Evolutionary conservation across 1,140 invertebrate genomes (phyloP), one percentile per base, ranked within the genome.

Genomic region (Philopotamus ludificatus): DNA sequence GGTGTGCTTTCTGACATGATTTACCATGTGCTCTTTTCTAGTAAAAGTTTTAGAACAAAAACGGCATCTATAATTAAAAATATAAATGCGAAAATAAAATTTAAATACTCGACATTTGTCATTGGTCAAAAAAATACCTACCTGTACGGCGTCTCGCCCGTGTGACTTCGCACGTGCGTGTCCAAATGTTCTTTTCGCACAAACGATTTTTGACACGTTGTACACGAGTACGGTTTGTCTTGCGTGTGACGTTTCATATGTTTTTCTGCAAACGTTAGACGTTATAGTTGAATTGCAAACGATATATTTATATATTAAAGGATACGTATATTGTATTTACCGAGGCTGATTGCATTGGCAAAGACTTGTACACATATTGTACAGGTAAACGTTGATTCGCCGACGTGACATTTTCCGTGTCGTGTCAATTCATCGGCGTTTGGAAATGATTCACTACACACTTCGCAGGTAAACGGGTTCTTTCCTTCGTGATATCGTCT

Each of bases 1-100:
- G 68, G 89, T 92, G 76, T 92, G 90, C 76, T 91, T 90, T 44
- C 90, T 81, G 68, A 91, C 89, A 77, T 92, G 90, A 76, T 92
- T 92, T 71, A 91, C 82, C 77, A 92, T 85, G 77, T 92, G 90
- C 76, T 92, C 90, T 76, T 92, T 92, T 68, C 90, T 81, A 12
- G 90, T 91, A 79, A 92, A 92, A 22, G 89, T 90, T 79, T 92
- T 92, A 22, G 89, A 87, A 77, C 90, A 92, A 77, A 87, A 92
- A 75, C 91, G 89, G 75, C 90, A 92, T 71, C 89, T 80, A 49
- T 12, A 26, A 54, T 4, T 20, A 54, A 54, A 54, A 54, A 54
- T 51, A 51, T 51, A 51, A 20, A 4, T 3, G 3, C 15, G 45
- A 18, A 22, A 39, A 49, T 20, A 16, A 16, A 10, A 10, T 49